Evolutionary conservation across 2,113 vertebrate species (phyloP).

Genomic region (Laterallus jamaicensis): DNA sequence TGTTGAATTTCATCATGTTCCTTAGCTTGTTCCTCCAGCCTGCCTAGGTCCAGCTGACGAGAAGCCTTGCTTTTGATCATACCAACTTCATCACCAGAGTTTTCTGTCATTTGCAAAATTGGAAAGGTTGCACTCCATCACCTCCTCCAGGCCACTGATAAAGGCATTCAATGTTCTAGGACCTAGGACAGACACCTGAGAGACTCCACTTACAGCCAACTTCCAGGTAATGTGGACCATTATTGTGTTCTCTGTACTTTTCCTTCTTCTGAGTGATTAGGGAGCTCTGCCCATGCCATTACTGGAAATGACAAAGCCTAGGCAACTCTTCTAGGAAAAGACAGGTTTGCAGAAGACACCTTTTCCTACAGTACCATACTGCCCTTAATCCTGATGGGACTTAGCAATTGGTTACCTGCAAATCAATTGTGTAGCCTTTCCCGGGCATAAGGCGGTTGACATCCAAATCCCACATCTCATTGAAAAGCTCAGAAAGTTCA

Average conservation of each 20-base stretch:
- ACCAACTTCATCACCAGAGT: neutral
- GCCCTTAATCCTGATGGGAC: neutral
- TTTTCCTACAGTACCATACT: neutral
- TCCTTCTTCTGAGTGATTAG: neutral
- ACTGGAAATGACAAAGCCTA: neutral
- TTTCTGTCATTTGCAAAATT: neutral
- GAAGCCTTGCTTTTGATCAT: neutral
- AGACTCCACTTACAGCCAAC: neutral
- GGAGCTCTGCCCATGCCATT: neutral
- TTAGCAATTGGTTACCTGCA: conserved; percentile 72
- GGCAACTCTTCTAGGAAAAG: neutral
- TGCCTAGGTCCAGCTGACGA: neutral
- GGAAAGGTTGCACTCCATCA: neutral
- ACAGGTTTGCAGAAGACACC: neutral
- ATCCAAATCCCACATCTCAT: conserved; percentile 81
- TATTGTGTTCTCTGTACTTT: neutral
- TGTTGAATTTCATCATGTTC: neutral
- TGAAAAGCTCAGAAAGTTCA: conserved; percentile 83
- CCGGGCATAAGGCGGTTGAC: conserved; percentile 79
- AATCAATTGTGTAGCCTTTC: conserved; percentile 80
- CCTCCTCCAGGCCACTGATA: neutral
- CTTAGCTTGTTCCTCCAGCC: neutral
- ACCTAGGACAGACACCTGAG: neutral
- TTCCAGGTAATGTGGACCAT: neutral
- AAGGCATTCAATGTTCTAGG: neutral